Evolutionary conservation across 2,888 invertebrate genomes (phyloP).

Genomic region (Lepeophtheirus nordmannii): DNA sequence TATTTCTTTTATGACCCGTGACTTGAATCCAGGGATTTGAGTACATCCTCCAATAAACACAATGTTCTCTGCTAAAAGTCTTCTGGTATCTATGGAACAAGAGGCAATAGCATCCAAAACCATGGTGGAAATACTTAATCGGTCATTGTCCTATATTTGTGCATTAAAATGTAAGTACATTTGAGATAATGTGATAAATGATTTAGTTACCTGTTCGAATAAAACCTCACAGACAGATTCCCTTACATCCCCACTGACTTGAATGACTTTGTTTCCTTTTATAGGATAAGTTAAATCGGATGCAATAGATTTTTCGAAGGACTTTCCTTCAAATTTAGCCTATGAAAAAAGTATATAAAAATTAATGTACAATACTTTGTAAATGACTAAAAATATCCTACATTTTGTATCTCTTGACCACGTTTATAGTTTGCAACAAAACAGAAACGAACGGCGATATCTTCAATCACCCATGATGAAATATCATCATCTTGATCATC

Average conservation of each 20-base stretch:
- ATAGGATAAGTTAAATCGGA: constrained; percentile 49
- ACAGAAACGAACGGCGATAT: constrained; percentile 2
- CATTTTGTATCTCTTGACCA: neutral
- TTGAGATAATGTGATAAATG: neutral
- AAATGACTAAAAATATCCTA: neutral
- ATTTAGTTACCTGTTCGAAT: constrained; percentile 46
- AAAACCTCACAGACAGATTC: constrained; percentile 69
- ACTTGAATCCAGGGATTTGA: constrained; percentile 63
- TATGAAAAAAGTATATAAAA: neutral
- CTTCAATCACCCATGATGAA: neutral
- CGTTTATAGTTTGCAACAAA: constrained; percentile 6
- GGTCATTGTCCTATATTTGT: constrained; percentile 48
- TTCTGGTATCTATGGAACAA: constrained; percentile 29
- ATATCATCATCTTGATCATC: neutral
- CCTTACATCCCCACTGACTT: constrained; percentile 51
- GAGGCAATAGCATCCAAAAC: constrained; percentile 59
- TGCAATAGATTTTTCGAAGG: constrained; percentile 29
- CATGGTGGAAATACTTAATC: constrained; percentile 63
- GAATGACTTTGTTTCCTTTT: constrained; percentile 44
- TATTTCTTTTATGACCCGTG: constrained; percentile 43
- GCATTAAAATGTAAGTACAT: neutral
- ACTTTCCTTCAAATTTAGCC: too few species aligned
- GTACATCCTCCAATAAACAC: constrained; percentile 72
- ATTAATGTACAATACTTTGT: neutral
- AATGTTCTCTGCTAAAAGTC: constrained; percentile 60